Conservation (phyloP, 2,113 vertebrate genomes). For the Merops nubicus region DNA sequence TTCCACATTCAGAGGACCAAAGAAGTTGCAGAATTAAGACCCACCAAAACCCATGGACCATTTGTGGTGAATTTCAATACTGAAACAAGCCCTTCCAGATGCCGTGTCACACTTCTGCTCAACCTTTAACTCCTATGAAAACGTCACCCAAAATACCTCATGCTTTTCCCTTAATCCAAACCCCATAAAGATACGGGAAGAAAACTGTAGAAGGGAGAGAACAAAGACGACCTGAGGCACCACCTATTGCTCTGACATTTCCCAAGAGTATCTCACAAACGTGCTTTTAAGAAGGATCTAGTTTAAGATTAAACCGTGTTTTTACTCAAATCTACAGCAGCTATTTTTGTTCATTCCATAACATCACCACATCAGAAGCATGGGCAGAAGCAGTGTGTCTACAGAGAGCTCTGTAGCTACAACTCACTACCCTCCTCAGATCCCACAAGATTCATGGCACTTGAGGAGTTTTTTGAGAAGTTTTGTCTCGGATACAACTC, state of each 20-base stretch:
- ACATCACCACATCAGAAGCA: neutral
- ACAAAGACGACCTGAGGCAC: neutral
- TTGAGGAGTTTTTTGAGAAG: rapidly evolving
- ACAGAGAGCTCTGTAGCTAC: neutral
- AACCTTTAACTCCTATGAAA: neutral
- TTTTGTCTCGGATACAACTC: neutral
- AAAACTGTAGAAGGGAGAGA: neutral
- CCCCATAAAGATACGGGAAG: neutral
- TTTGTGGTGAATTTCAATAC: neutral
- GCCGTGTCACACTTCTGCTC: neutral
- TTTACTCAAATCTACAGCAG: neutral
- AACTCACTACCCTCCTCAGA: neutral
- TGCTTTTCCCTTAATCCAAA: neutral
- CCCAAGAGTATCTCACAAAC: neutral
- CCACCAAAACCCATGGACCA: neutral
- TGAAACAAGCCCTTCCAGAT: neutral
- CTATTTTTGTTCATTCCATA: neutral
- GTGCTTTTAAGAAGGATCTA: neutral
- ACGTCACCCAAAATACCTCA: neutral
- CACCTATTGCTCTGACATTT: neutral
- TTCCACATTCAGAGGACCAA: neutral
- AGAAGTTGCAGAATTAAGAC: neutral
- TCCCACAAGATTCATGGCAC: neutral
- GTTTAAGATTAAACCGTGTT: neutral
- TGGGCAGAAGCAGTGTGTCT: neutral